Evolutionary conservation across 1,140 invertebrate genomes (phyloP).

Genomic region (Oscheius sp.): DNA sequence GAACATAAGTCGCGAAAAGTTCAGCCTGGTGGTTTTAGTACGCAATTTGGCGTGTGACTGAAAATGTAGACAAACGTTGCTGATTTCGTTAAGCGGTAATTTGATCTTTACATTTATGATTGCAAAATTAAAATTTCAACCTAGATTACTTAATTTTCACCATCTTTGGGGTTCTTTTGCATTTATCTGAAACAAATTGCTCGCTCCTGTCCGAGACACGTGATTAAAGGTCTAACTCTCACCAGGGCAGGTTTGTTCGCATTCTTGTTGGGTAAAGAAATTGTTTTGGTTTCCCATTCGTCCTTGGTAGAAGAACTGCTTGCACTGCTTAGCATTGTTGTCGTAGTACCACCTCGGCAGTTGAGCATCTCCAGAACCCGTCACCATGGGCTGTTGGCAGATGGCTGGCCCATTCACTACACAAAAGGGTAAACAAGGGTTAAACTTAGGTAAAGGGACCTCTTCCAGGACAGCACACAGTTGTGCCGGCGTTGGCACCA

Average conservation of each 20-base stretch:
- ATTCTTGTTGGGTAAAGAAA: conserved; percentile 44
- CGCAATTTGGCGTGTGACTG: too few relatives aligned
- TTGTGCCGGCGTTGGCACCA: conserved; percentile 50
- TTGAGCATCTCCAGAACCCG: conserved; percentile 37
- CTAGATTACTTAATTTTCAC: too few relatives aligned
- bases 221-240: conserved; percentile 1
- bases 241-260: conserved; percentile 46
- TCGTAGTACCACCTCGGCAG: conserved; percentile 49
- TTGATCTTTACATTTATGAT: too few relatives aligned
- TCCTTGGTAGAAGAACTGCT: conserved; percentile 45
- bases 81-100: too few relatives aligned
- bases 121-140: too few relatives aligned
- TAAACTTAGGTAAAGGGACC: conserved; percentile 6
- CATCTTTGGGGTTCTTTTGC: too few relatives aligned
- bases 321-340: conserved; percentile 30
- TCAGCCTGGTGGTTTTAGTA: too few relatives aligned
- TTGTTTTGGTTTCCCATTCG: conserved; percentile 52
- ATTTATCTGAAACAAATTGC: too few relatives aligned
- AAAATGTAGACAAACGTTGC: too few relatives aligned
- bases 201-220: too few relatives aligned
- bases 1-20: too few relatives aligned
- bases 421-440: neutral
- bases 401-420: conserved; percentile 33
- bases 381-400: conserved; percentile 46
- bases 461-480: conserved; percentile 56